These are phyloP conservation scores for Piprites chloris DNA, from an alignment of 2,113 vertebrate species.

Conservation along the genomic window DNA sequence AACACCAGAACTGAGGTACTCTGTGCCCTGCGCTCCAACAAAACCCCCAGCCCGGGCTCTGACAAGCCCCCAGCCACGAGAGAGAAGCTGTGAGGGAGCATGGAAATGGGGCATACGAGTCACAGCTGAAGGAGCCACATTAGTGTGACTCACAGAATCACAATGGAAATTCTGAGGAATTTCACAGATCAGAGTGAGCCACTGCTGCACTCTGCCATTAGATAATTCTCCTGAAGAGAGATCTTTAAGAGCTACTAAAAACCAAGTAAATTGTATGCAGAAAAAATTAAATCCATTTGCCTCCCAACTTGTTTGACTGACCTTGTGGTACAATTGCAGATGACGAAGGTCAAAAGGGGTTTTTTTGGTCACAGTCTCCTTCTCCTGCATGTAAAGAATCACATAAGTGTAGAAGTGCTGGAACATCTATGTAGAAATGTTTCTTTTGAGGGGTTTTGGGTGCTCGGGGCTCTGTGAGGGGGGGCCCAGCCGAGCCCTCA, in stretches of 20 bases:
- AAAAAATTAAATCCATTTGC: neutral
- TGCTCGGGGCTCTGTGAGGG: neutral
- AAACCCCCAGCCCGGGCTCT: neutral
- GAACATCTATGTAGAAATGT: fast-evolving
- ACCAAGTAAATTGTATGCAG: neutral
- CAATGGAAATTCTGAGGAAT: neutral
- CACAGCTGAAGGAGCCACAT: neutral
- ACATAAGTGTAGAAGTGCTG: neutral
- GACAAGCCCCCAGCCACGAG: neutral
- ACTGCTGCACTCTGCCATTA: neutral
- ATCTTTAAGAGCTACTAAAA: neutral
- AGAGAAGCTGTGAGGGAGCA: neutral
- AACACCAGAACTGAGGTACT: fast-evolving
- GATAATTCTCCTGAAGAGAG: neutral
- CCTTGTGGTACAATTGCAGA: neutral
- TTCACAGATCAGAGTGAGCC: neutral
- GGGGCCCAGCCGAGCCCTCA: neutral
- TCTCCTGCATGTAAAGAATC: neutral
- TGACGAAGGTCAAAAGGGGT: fast-evolving
- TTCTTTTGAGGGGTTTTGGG: neutral
- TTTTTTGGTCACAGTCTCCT: neutral
- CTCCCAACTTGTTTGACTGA: neutral
- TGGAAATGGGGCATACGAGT: neutral
- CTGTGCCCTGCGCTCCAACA: too few relatives aligned
- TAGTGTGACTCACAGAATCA: neutral